Evolutionary conservation across 2,113 vertebrate genomes (phyloP).

Genomic region (Girardinichthys multiradiatus): DNA sequence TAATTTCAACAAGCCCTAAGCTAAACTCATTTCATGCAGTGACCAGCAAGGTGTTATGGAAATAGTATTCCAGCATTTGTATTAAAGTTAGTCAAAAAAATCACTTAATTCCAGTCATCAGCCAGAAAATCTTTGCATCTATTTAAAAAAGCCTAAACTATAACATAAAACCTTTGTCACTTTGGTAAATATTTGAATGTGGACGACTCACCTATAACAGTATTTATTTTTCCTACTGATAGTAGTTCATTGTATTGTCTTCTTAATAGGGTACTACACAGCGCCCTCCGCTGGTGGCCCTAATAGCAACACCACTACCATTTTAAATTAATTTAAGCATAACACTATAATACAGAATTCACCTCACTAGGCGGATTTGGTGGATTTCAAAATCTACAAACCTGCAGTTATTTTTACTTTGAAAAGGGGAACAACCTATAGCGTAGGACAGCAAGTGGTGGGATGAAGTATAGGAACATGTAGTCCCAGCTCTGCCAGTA

Average conservation of each 20-base stretch:
- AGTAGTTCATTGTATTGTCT: background rate
- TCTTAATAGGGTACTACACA: background rate
- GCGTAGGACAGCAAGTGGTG: background rate
- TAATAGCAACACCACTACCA: background rate
- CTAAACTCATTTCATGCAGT: background rate
- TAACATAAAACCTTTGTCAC: background rate
- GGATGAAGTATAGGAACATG: background rate
- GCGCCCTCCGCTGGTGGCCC: background rate
- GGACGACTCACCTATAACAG: background rate
- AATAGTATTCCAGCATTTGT: background rate
- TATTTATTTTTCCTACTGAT: no score
- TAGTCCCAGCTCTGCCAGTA: constrained; percentile 15
- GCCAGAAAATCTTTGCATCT: no score
- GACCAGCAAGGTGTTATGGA: background rate
- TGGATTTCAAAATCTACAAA: background rate
- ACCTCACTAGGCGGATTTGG: background rate
- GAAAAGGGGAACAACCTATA: no score
- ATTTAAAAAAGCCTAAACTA: background rate
- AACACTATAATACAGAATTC: background rate
- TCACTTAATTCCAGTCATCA: no score
- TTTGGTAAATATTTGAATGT: background rate
- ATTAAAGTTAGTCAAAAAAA: no score
- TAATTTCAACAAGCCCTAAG: no score
- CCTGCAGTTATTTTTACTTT: no score
- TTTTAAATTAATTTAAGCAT: background rate